phyloP scores from a whole-genome alignment of 2,888 invertebrate species.

The Zelleria hepariella region DNA sequence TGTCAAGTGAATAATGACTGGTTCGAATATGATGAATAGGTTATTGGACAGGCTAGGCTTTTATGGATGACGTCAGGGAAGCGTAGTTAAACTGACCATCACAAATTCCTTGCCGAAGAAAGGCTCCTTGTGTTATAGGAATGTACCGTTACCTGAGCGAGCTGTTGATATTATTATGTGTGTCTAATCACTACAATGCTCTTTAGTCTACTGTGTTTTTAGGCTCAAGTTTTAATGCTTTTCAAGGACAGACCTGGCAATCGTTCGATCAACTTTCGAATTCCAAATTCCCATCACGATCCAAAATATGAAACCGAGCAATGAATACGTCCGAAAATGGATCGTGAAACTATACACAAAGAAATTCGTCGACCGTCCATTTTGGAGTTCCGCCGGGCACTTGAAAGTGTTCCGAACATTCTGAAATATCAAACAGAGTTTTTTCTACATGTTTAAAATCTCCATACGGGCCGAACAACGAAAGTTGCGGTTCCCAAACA shows the following conservation, averaged over 20 bases:
- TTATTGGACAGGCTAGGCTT: not conserved
- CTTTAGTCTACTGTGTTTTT: not conserved
- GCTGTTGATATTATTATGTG: no score
- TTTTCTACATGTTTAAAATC: not conserved
- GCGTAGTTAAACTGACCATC: not conserved
- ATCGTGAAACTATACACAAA: not conserved
- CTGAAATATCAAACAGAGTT: not conserved
- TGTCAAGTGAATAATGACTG: not conserved
- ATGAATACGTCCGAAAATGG: not conserved
- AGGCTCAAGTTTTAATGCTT: not conserved
- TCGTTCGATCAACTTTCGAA: not conserved
- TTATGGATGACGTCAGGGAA: not conserved
- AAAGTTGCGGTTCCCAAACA: not conserved
- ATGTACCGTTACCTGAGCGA: conserved; percentile 7
- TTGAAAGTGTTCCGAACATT: not conserved
- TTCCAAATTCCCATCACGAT: not conserved
- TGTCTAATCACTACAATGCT: no score
- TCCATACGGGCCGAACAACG: not conserved
- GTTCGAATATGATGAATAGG: not conserved
- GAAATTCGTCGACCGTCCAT: not conserved
- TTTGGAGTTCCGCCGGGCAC: not conserved
- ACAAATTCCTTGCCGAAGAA: conserved; percentile 5
- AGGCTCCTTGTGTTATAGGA: conserved; percentile 7
- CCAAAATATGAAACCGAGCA: not conserved
- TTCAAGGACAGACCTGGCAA: not conserved